Conservation (phyloP, 2,797 vertebrate species). For the Cheirogaleus major region DNA sequence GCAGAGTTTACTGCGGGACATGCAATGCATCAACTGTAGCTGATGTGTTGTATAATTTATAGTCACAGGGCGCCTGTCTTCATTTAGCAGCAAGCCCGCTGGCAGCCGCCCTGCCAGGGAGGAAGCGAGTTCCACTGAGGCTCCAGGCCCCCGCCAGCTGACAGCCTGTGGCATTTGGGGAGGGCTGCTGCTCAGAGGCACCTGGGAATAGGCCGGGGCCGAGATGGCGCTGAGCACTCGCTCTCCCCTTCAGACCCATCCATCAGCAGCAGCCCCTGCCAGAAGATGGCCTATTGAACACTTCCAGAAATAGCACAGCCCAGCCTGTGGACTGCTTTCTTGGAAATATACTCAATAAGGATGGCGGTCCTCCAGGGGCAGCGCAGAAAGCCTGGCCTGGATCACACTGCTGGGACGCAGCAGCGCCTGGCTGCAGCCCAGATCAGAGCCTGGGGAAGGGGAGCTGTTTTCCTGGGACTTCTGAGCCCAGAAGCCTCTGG, state of each 20-base stretch:
- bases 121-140: slow-evolving; percentile 43
- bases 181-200: background rate
- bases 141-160: background rate
- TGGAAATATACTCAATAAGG: slow-evolving; percentile 89
- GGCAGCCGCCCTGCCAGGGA: slow-evolving; percentile 64
- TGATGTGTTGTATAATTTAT: slow-evolving; percentile 53
- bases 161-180: slow-evolving; percentile 26
- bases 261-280: slow-evolving; percentile 85
- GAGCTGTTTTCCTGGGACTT: background rate
- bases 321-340: slow-evolving; percentile 91
- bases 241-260: slow-evolving; percentile 85
- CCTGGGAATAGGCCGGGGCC: slow-evolving; percentile 25
- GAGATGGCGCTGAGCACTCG: slow-evolving; percentile 66
- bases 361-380: slow-evolving; percentile 87
- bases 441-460: background rate
- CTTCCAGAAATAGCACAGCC: slow-evolving; percentile 90
- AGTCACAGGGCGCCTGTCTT: slow-evolving; percentile 56
- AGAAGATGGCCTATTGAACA: slow-evolving; percentile 92
- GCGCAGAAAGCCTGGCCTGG: slow-evolving; percentile 87
- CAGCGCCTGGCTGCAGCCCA: background rate
- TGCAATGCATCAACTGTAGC: background rate
- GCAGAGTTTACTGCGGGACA: background rate
- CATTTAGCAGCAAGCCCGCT: slow-evolving; percentile 59
- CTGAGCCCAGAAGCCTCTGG: background rate
- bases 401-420: slow-evolving; percentile 57